A percentile compares a stretch with the other conserved stretches of the same genome.
These are phyloP conservation scores for Ernsta delagoae DNA, from an alignment of 2,888 invertebrate genomes.

Conservation along the genomic window DNA sequence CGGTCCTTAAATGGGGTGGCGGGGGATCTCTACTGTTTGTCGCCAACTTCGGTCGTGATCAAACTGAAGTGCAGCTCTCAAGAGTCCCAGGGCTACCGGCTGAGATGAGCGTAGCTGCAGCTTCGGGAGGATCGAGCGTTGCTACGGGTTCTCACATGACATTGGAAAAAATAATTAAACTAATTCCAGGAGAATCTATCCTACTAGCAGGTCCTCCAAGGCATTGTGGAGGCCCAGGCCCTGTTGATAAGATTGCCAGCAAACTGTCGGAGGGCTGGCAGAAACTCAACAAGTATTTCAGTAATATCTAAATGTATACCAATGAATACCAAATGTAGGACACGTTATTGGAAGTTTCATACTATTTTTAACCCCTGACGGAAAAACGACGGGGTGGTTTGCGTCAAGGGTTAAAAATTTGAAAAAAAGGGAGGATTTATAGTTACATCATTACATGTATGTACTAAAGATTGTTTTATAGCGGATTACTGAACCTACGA, in stretches of 20 bases:
- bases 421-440: too few species aligned
- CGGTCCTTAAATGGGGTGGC: constrained; percentile 71
- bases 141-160: constrained; percentile 60
- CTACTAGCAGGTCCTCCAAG: constrained; percentile 69
- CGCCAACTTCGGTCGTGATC: constrained; percentile 74
- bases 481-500: not conserved
- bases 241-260: constrained; percentile 75
- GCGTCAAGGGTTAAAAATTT: too few species aligned
- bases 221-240: constrained; percentile 76
- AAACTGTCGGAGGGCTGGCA: constrained; percentile 80
- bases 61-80: constrained; percentile 75
- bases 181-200: constrained; percentile 66
- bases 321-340: too few species aligned
- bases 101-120: constrained; percentile 69
- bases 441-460: too few species aligned
- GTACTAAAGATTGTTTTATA: not conserved
- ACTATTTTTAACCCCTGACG: too few species aligned
- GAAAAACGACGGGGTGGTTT: too few species aligned
- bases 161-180: constrained; percentile 60
- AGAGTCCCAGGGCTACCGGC: constrained; percentile 67
- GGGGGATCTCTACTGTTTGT: constrained; percentile 67
- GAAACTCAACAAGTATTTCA: constrained; percentile 78
- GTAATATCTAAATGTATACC: constrained; percentile 46
- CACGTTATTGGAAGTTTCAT: too few species aligned
- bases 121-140: constrained; percentile 64